A percentile compares a stretch with the other conserved stretches of the same genome.
phyloP scores from a whole-genome alignment of 2,797 vertebrate genomes.

The Typhlichthys subterraneus region DNA sequence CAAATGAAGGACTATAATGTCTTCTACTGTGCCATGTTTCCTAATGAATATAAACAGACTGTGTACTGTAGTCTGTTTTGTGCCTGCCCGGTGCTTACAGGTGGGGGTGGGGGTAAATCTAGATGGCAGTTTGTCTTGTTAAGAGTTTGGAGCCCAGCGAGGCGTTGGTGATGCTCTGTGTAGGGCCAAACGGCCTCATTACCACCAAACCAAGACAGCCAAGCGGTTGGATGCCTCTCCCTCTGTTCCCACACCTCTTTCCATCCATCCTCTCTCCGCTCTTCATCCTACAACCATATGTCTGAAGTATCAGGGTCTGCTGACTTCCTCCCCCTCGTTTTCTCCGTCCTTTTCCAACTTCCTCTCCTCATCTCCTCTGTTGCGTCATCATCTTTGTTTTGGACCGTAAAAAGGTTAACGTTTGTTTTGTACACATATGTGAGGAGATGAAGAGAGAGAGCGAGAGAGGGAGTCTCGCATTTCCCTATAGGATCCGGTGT shows the following conservation, averaged over 20 bases:
- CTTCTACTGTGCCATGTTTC: slow-evolving; percentile 68
- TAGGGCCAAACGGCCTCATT: slow-evolving; percentile 73
- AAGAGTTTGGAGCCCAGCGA: slow-evolving; percentile 63
- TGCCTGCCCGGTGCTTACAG: slow-evolving; percentile 48
- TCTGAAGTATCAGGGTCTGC: slow-evolving; percentile 60
- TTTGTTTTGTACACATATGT: too few species aligned
- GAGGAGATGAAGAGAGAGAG: too few species aligned
- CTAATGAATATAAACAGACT: slow-evolving; percentile 65
- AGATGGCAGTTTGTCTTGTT: slow-evolving; percentile 75
- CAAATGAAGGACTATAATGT: slow-evolving; percentile 61
- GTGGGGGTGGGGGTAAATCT: slow-evolving; percentile 69
- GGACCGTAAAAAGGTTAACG: too few species aligned
- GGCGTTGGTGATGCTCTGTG: slow-evolving; percentile 63
- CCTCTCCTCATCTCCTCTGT: slow-evolving; percentile 3
- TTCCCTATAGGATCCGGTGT: slow-evolving; percentile 17
- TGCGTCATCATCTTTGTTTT: not conserved
- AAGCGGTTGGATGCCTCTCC: slow-evolving; percentile 68
- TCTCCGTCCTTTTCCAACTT: slow-evolving; percentile 15
- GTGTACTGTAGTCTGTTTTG: slow-evolving; percentile 53
- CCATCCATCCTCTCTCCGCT: slow-evolving; percentile 51
- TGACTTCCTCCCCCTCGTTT: slow-evolving; percentile 16
- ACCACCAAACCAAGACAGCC: slow-evolving; percentile 62
- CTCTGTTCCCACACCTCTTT: slow-evolving; percentile 50
- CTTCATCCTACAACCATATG: slow-evolving; percentile 53
- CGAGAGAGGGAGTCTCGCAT: too few species aligned